Evolutionary conservation across 2,888 invertebrate species (phyloP).

Genomic region (Caenorhabditis imperialis): DNA sequence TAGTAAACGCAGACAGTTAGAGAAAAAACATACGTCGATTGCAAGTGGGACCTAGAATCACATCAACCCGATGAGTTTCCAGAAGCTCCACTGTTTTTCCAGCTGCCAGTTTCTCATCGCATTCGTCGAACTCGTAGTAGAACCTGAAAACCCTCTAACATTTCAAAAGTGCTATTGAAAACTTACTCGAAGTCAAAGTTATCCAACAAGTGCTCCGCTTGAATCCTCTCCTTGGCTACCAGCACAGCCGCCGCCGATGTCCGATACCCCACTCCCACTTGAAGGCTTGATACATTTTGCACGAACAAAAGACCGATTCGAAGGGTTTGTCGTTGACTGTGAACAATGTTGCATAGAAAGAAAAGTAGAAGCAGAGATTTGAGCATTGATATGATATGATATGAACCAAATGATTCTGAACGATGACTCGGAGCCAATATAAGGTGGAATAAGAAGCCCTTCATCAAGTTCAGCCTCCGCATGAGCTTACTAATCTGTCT

Average conservation of each 20-base stretch:
- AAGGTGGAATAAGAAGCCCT: too few relatives aligned
- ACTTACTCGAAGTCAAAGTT: conserved; percentile 54
- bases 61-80: conserved; percentile 57
- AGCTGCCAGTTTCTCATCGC: conserved; percentile 61
- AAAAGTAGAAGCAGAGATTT: too few relatives aligned
- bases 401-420: too few relatives aligned
- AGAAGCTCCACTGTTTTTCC: conserved; percentile 58
- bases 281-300: conserved; percentile 13
- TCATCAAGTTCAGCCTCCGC: too few relatives aligned
- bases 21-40: conserved; percentile 51
- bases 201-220: conserved; percentile 54
- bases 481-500: too few relatives aligned
- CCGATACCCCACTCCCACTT: conserved; percentile 44
- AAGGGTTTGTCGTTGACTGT: conserved; percentile 19
- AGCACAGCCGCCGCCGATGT: conserved; percentile 59
- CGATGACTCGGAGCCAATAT: too few relatives aligned
- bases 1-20: too few relatives aligned
- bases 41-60: conserved; percentile 70
- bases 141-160: conserved; percentile 39
- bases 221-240: conserved; percentile 58
- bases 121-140: conserved; percentile 58
- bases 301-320: conserved; percentile 53
- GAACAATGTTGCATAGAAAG: background rate
- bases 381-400: too few relatives aligned
- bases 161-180: too few relatives aligned